phyloP scores from a whole-genome alignment of 2,113 vertebrate species.

The Trichechus manatus region DNA sequence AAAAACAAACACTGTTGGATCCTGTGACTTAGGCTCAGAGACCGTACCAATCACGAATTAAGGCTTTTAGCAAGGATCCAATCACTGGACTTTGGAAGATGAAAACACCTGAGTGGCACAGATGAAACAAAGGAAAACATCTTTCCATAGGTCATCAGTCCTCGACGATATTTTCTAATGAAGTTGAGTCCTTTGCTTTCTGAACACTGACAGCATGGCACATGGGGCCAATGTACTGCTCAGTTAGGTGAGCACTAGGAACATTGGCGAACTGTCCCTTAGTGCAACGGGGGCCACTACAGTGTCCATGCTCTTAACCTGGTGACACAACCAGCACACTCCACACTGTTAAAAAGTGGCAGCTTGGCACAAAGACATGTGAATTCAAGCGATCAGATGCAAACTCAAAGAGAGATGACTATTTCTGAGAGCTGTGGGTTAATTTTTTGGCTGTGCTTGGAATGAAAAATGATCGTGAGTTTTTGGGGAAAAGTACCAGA shows the following conservation, averaged over 20 bases:
- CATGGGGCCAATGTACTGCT: background rate
- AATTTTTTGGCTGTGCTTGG: slow-evolving; percentile 60
- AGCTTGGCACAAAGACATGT: slow-evolving; percentile 9
- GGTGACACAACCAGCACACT: background rate
- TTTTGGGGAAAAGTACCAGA: slow-evolving; percentile 65
- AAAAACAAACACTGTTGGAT: background rate
- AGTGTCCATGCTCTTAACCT: background rate
- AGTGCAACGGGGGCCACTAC: background rate
- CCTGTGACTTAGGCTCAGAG: background rate
- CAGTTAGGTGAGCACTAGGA: background rate
- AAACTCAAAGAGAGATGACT: slow-evolving; percentile 66
- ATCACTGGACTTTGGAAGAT: background rate
- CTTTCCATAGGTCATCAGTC: background rate
- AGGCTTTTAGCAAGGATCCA: background rate
- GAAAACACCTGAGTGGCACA: background rate
- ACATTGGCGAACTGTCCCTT: background rate
- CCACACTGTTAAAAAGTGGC: slow-evolving; percentile 46
- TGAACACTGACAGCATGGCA: background rate
- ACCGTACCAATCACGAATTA: background rate
- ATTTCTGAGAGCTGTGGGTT: slow-evolving; percentile 70
- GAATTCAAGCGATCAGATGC: slow-evolving; percentile 67
- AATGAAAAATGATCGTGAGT: slow-evolving; percentile 73
- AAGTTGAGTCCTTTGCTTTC: background rate
- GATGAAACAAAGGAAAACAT: background rate
- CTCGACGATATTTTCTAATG: background rate